A percentile compares a stretch with the other conserved stretches of the same genome.
These are phyloP conservation scores for Sclerodermus sp. DNA, from an alignment of 2,888 invertebrate species.

Conservation along the genomic window DNA sequence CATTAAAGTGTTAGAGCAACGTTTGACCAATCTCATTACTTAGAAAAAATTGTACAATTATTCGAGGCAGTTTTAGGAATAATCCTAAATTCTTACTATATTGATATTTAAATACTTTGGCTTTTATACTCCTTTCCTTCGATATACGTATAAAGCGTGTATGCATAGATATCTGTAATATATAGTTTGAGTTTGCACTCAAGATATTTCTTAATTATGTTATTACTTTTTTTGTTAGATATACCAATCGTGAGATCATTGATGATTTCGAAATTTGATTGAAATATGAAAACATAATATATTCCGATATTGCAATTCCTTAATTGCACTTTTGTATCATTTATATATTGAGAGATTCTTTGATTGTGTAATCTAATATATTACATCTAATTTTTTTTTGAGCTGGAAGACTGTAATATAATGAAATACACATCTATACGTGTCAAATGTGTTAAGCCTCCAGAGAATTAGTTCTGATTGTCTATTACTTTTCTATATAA, in stretches of 20 bases:
- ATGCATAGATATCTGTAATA: too few species aligned
- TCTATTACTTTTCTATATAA: too few species aligned
- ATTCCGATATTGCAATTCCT: neutral
- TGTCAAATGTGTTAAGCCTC: too few species aligned
- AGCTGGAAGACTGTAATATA: too few species aligned
- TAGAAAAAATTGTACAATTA: constrained; percentile 22
- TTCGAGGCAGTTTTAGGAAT: constrained; percentile 20
- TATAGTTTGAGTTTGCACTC: too few species aligned
- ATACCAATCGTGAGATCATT: neutral
- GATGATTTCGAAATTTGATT: neutral
- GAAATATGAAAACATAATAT: neutral
- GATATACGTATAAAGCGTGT: too few species aligned
- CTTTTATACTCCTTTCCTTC: constrained; percentile 18
- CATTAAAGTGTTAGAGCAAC: too few species aligned
- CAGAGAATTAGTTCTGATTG: too few species aligned
- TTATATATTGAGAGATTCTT: neutral
- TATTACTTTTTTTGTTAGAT: too few species aligned
- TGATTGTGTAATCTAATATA: neutral
- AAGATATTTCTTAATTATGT: too few species aligned
- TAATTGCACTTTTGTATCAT: neutral
- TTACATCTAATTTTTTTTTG: neutral
- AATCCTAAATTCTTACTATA: constrained; percentile 24
- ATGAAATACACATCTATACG: too few species aligned
- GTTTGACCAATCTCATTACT: too few species aligned
- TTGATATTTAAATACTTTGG: constrained; percentile 45